phyloP scores from a whole-genome alignment of 2,797 vertebrate species.

The Etheostoma perlongum region DNA sequence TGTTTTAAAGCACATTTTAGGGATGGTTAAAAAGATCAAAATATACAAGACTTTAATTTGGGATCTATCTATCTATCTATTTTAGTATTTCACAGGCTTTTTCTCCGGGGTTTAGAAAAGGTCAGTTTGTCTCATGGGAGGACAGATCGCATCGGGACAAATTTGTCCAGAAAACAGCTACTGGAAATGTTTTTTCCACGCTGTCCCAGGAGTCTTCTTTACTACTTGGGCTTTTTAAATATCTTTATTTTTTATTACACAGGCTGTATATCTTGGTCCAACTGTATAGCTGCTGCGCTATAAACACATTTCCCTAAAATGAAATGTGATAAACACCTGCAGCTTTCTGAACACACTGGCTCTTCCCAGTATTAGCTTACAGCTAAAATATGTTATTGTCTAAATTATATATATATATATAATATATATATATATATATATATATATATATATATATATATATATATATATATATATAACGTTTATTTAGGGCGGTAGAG shows the following conservation, averaged over 20 bases:
- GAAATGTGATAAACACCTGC: not conserved
- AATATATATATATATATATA: too few relatives aligned
- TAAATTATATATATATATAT: too few relatives aligned
- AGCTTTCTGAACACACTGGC: not conserved
- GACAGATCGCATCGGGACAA: constrained; percentile 35
- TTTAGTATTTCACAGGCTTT: constrained; percentile 9
- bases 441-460: too few relatives aligned
- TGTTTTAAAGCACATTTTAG: too few relatives aligned
- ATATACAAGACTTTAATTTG: too few relatives aligned
- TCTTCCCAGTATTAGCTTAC: too few relatives aligned
- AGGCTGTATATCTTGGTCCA: constrained; percentile 10
- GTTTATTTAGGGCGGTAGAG: too few relatives aligned
- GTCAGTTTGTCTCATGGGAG: constrained; percentile 36
- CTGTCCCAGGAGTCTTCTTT: constrained; percentile 56
- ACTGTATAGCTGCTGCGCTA: not conserved
- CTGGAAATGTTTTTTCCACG: constrained; percentile 64
- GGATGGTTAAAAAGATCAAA: too few relatives aligned
- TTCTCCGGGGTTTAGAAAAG: not conserved
- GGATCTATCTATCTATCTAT: not conserved
- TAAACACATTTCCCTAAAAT: constrained; percentile 5
- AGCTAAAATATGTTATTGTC: not conserved
- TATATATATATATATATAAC: too few relatives aligned
- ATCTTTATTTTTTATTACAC: constrained; percentile 7
- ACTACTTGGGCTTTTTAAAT: not conserved
- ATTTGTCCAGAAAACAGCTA: constrained; percentile 53